Evolutionary conservation across 2,113 vertebrate genomes (phyloP).

Genomic region (Tinamus guttatus): DNA sequence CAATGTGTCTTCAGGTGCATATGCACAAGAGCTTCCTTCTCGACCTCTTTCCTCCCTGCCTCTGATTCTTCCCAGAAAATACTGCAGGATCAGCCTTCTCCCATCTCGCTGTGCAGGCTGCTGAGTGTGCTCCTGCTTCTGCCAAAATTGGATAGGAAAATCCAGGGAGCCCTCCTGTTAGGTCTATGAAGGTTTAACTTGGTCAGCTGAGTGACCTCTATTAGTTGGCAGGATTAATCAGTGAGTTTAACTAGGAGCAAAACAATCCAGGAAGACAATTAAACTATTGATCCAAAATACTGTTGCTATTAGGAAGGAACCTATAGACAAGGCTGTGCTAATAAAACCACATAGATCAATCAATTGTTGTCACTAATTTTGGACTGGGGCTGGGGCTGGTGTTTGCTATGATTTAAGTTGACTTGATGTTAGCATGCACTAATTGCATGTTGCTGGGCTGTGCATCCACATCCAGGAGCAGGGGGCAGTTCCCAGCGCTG

Average conservation of each 20-base stretch:
- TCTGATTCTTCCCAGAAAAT: neutral
- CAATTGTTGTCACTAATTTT: neutral
- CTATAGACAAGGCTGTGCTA: neutral
- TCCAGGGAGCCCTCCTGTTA: neutral
- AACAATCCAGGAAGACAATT: constrained; percentile 13
- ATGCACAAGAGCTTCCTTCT: rapidly evolving
- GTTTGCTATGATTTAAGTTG: neutral
- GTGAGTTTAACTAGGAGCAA: neutral
- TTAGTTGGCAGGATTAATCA: neutral
- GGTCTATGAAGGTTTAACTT: neutral
- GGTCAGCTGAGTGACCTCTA: neutral
- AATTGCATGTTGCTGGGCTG: neutral
- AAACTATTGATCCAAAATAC: constrained; percentile 7
- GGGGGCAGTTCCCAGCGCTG: neutral
- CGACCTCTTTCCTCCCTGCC: neutral
- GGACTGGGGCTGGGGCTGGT: neutral
- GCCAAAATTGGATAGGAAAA: neutral
- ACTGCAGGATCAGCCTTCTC: rapidly evolving
- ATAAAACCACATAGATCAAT: neutral
- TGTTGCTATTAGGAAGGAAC: neutral
- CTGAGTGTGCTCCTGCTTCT: neutral
- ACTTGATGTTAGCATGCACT: neutral
- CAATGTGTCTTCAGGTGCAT: neutral
- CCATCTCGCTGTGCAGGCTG: rapidly evolving
- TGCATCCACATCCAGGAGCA: too few species aligned